Percentiles rank a stretch among this genome's conserved stretches.
These are phyloP conservation scores for Eledone cirrhosa DNA, from an alignment of 2,888 invertebrate genomes.

Conservation along the genomic window DNA sequence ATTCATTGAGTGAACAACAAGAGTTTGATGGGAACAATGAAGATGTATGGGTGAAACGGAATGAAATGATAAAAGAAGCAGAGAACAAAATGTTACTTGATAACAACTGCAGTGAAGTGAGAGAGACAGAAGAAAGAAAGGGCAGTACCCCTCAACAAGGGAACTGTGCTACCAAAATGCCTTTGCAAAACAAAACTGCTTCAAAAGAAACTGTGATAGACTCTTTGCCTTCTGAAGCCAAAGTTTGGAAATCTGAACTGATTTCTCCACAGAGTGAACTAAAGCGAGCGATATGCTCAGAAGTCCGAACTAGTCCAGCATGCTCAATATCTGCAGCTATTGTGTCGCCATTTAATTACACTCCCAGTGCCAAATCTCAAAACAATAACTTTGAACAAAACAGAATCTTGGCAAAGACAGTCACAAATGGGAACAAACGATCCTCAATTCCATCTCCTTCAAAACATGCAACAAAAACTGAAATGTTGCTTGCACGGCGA, in stretches of 20 bases:
- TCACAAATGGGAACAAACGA: conserved; percentile 26
- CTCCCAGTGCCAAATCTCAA: conserved; percentile 54
- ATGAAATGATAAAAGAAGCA: conserved; percentile 30
- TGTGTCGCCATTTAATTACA: conserved; percentile 70
- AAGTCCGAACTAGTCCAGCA: conserved; percentile 34
- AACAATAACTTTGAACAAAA: conserved; percentile 28
- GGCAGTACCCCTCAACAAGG: conserved; percentile 32
- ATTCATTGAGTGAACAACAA: conserved; percentile 26
- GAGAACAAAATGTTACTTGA: conserved; percentile 15
- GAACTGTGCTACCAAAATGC: conserved; percentile 1
- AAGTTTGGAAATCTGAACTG: conserved; percentile 16
- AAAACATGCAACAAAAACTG: conserved; percentile 59
- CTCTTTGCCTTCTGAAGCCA: conserved; percentile 7
- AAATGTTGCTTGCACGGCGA: conserved; percentile 61
- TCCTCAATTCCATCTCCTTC: conserved; percentile 30
- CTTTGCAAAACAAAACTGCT: conserved; percentile 27
- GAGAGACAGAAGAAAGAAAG: conserved; percentile 32
- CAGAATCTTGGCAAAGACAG: not conserved
- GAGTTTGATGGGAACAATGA: conserved; percentile 33
- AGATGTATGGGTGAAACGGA: conserved; percentile 32
- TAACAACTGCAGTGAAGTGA: not conserved
- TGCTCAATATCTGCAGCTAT: conserved; percentile 63
- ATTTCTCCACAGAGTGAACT: conserved; percentile 25
- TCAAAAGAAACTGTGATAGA: conserved; percentile 29
- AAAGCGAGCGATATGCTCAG: conserved; percentile 28